Evolutionary conservation across 2,888 invertebrate species (phyloP).

Genomic region (Clistopyga incitator): DNA sequence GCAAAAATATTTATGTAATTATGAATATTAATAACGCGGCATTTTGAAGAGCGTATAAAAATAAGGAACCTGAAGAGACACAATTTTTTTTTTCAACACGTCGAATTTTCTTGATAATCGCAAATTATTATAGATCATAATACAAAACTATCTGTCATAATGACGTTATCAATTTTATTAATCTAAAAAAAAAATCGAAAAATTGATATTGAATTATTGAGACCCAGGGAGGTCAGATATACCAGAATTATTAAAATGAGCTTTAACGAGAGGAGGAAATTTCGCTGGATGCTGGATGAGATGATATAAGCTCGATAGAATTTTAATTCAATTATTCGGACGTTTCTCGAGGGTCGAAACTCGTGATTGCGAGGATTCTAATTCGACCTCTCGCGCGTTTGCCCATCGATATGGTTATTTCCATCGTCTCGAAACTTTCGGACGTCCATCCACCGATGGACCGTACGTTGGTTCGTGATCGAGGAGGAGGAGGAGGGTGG

Average conservation of each 20-base stretch:
- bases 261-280: not conserved
- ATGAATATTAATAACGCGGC: no score
- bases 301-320: constrained; percentile 21
- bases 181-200: not conserved
- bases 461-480: constrained; percentile 29
- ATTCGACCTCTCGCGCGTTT: constrained; percentile 11
- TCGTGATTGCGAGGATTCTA: not conserved
- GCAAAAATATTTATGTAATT: no score
- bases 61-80: no score
- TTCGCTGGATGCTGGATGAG: constrained; percentile 1
- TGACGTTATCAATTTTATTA: no score
- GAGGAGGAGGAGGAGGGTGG: constrained; percentile 50
- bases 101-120: no score
- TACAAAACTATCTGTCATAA: no score
- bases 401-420: constrained; percentile 50
- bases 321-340: constrained; percentile 41
- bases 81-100: no score
- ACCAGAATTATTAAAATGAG: constrained; percentile 11
- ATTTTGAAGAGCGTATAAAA: no score
- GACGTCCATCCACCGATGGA: constrained; percentile 6
- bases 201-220: not conserved
- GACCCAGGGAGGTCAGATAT: not conserved
- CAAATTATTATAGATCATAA: no score
- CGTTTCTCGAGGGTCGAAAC: not conserved
- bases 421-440: constrained; percentile 48